A percentile compares a stretch with the other conserved stretches of the same genome.
Evolutionary conservation across 2,113 vertebrate genomes (phyloP).

Genomic region (Pheucticus melanocephalus): DNA sequence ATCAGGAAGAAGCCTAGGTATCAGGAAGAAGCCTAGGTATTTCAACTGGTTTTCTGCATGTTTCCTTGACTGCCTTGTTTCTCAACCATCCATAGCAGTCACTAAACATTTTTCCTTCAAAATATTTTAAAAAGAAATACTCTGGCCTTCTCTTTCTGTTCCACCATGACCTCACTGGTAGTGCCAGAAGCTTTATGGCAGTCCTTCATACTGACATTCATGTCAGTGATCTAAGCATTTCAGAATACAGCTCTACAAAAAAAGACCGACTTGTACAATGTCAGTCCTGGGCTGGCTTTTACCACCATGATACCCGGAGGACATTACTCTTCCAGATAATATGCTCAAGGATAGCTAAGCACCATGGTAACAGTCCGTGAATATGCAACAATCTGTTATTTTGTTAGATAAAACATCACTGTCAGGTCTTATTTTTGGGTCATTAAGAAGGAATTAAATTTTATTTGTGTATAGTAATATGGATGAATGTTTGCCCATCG

Average conservation of each 20-base stretch:
- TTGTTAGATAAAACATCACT: constrained; percentile 28
- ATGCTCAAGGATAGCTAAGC: background rate
- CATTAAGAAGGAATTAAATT: background rate
- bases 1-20: background rate
- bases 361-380: constrained; percentile 32
- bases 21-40: background rate
- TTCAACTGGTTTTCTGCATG: background rate
- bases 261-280: accelerated
- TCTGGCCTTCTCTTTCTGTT: background rate
- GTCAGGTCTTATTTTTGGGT: background rate
- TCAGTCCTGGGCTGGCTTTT: background rate
- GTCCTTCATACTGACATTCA: background rate
- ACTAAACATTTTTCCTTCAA: background rate
- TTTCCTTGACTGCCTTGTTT: background rate
- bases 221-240: background rate
- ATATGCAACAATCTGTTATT: constrained; percentile 16
- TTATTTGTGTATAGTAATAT: background rate
- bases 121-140: background rate
- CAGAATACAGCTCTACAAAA: background rate
- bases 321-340: background rate
- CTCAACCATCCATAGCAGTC: background rate
- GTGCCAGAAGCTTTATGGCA: background rate
- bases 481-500: background rate
- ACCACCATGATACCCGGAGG: background rate
- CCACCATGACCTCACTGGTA: background rate